Percentiles rank a stretch among this genome's conserved stretches.
These are phyloP conservation scores for Lycia hirtaria DNA, from an alignment of 2,888 invertebrate species.

Conservation along the genomic window DNA sequence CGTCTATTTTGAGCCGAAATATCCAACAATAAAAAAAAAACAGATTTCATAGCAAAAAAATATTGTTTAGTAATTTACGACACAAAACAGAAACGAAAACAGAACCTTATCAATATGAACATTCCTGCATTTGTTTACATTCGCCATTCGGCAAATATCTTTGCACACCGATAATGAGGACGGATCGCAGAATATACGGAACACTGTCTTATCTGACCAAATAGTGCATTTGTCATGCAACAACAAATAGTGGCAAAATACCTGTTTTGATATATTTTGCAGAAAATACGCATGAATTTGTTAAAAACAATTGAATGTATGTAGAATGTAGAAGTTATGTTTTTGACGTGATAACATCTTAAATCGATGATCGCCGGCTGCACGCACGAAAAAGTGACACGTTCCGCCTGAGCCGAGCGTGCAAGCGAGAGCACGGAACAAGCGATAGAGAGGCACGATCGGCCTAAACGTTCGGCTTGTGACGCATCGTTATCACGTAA, in stretches of 20 bases:
- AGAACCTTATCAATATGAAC: conserved; percentile 29
- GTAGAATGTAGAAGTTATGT: no score
- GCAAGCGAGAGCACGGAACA: no score
- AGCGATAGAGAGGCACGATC: no score
- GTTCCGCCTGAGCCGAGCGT: no score
- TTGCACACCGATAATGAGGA: conserved; percentile 22
- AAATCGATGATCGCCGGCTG: no score
- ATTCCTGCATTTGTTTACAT: conserved; percentile 32
- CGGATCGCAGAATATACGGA: conserved; percentile 5
- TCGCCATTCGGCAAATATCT: conserved; percentile 28
- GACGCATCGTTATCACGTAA: no score
- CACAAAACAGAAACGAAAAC: conserved; percentile 17
- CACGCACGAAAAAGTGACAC: no score
- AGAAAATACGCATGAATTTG: not conserved
- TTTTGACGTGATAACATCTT: no score
- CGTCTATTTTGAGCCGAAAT: no score
- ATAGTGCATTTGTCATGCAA: conserved; percentile 58
- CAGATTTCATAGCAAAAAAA: not conserved
- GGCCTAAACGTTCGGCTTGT: no score
- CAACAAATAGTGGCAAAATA: conserved; percentile 35
- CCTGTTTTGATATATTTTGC: not conserved
- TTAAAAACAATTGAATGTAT: not conserved
- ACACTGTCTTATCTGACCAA: conserved; percentile 55
- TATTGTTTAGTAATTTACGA: not conserved
- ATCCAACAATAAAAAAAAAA: not conserved